Base-by-base conservation (phyloP, 2,113 vertebrate genomes). In the Ictalurus punctatus region DNA sequence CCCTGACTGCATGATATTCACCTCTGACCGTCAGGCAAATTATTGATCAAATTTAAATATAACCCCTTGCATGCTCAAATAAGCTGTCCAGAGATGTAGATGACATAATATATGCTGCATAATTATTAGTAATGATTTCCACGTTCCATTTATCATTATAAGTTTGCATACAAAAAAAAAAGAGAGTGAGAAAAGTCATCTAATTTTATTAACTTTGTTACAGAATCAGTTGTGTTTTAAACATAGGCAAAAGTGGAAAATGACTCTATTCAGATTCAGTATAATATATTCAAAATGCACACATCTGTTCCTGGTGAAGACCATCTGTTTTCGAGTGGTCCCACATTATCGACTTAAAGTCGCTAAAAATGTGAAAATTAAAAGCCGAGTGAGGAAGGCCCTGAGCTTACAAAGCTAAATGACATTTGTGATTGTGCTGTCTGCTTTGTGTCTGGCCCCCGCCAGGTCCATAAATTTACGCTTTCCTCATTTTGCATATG, bases 341-440 rank as follows among this genome's bases (percentile, higher is more conserved):
- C 82, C 54, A 65, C 79, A 87, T 91, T 89, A 89, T 86, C 74
- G 63, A 71, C 83, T 89, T 87, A 84, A 87, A 82, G 65, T 84
- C 52, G 17, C 13, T 40, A 86, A 86, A 83, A 78, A 83, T 59
- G 81, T 83, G 73, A 84, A 90, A 88, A 90, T 83, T 88, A 82
- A 88, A 87, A 84, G 85, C 79, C 67, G 61, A 84, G 63, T 52
- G 90, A 78, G 65, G 88, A 91, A 88, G 88, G 88, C 87, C 74
- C 25, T 79, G 81, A 91, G 80, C 76, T 91, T 90, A 91, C 90
- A 89, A 94, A 90, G 90, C 89, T 88, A 95, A 93, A 95, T 94
- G 48, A 90, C 94, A 93, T 94, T 95, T 94, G 95, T 94, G 93
- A 95, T 94, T 93, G 94, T 92, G 12, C 12, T n/a, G 85, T 90